Evolutionary conservation across 2,797 vertebrate genomes (phyloP).

Genomic region (Sebastes nivosus): DNA sequence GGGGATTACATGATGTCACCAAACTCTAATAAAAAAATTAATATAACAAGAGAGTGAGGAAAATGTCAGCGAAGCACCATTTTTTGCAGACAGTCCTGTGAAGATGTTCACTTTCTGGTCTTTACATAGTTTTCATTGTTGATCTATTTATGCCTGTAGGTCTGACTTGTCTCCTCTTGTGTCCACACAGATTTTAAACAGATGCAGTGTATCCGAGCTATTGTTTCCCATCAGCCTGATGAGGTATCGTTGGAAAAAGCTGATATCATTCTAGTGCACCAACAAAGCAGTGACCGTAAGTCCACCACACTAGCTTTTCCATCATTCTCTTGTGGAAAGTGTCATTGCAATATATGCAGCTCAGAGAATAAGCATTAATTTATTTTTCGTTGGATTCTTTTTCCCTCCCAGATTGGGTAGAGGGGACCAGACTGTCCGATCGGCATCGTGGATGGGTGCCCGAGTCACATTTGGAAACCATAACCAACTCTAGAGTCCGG

Average conservation of each 20-base stretch:
- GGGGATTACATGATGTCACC: neutral
- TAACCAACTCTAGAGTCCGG: conserved; percentile 85
- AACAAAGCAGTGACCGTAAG: conserved; percentile 91
- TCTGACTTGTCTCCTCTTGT: conserved; percentile 20
- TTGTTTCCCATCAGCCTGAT: conserved; percentile 91
- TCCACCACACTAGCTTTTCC: neutral
- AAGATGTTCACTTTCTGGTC: neutral
- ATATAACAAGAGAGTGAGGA: neutral
- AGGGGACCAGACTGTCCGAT: conserved; percentile 92
- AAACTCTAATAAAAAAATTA: no score
- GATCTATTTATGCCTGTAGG: neutral
- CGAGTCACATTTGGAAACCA: conserved; percentile 86
- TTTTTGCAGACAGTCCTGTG: neutral
- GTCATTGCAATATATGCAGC: neutral
- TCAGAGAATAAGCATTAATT: neutral
- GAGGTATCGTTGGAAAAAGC: conserved; percentile 95
- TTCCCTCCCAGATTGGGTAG: conserved; percentile 88
- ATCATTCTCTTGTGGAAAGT: neutral
- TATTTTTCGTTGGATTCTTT: neutral
- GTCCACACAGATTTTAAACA: conserved; percentile 85
- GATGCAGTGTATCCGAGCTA: conserved; percentile 92
- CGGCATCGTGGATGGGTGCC: conserved; percentile 93
- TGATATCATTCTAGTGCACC: conserved; percentile 90
- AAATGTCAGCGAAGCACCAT: neutral
- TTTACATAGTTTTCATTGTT: neutral